Evolutionary conservation across 1,140 invertebrate genomes (phyloP).

Genomic region (Drosophila oshimai): DNA sequence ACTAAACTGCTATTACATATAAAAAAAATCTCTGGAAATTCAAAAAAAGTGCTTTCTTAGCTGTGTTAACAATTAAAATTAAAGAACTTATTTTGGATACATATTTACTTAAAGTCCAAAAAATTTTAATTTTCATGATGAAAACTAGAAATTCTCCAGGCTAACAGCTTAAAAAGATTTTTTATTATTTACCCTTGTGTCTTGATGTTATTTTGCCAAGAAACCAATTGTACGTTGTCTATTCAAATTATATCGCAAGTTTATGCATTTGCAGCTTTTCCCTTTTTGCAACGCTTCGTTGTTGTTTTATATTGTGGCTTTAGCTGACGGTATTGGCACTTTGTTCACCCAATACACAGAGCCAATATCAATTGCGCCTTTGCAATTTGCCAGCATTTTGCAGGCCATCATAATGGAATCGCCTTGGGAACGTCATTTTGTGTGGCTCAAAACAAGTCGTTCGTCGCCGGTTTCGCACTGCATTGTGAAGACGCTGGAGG

Average conservation of each 20-base stretch:
- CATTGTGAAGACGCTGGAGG: constrained; percentile 8
- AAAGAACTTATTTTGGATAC: too few species aligned
- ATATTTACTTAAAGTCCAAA: too few species aligned
- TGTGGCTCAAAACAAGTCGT: constrained; percentile 73
- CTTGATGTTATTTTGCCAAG: background rate
- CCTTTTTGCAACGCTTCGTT: background rate
- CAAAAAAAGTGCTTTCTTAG: background rate
- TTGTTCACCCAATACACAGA: constrained; percentile 41
- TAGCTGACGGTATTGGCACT: constrained; percentile 34
- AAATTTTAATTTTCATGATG: too few species aligned
- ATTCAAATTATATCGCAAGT: constrained; percentile 25
- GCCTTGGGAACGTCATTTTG: constrained; percentile 77
- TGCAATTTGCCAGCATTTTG: constrained; percentile 69
- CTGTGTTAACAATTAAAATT: background rate
- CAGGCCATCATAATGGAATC: constrained; percentile 72
- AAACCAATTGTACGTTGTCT: constrained; percentile 42
- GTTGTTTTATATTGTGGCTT: background rate
- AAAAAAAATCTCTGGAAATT: background rate
- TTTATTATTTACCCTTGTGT: background rate
- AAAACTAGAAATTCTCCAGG: too few species aligned
- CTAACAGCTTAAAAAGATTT: background rate
- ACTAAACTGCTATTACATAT: background rate
- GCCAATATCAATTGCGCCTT: constrained; percentile 75
- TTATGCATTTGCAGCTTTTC: constrained; percentile 8
- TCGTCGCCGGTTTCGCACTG: constrained; percentile 22